A percentile compares a stretch with the other conserved stretches of the same genome.
Conservation (phyloP, 1,140 invertebrate species). For the Camponotus pennsylvanicus region DNA sequence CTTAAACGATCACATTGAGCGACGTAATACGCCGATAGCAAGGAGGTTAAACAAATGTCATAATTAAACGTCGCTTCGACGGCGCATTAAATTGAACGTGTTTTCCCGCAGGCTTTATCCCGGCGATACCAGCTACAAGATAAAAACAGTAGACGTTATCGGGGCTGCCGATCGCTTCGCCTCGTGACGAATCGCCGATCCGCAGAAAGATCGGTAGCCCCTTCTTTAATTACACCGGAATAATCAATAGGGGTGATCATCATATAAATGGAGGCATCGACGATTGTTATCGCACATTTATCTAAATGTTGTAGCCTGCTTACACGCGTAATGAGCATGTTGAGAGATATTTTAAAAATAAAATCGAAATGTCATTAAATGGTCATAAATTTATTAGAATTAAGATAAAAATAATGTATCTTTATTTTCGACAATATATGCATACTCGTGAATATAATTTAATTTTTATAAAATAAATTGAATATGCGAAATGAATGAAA, state of each 20-base stretch:
- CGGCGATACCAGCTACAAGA: not conserved
- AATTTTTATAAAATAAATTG: not conserved
- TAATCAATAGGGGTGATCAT: slow-evolving; percentile 3
- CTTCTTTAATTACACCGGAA: not conserved
- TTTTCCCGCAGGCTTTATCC: slow-evolving; percentile 9
- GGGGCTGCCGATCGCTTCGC: not conserved
- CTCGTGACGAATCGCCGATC: not conserved
- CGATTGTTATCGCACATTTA: not conserved
- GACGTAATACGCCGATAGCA: not conserved
- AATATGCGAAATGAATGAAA: not conserved
- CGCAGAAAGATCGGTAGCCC: not conserved
- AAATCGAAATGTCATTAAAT: not conserved
- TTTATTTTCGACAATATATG: not conserved
- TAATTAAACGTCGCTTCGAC: slow-evolving; percentile 47
- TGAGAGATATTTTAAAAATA: not conserved
- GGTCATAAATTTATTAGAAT: not conserved
- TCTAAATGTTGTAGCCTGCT: not conserved
- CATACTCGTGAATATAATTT: not conserved
- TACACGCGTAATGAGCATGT: not conserved
- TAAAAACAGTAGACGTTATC: slow-evolving; percentile 40
- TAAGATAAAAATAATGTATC: not conserved
- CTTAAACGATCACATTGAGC: not conserved
- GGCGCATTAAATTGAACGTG: slow-evolving; percentile 28
- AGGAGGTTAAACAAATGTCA: slow-evolving; percentile 38
- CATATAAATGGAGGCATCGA: not conserved